A percentile compares a stretch with the other conserved stretches of the same genome.
Evolutionary conservation across 2,888 invertebrate species (phyloP).

Genomic region (Hypsopygia costalis): DNA sequence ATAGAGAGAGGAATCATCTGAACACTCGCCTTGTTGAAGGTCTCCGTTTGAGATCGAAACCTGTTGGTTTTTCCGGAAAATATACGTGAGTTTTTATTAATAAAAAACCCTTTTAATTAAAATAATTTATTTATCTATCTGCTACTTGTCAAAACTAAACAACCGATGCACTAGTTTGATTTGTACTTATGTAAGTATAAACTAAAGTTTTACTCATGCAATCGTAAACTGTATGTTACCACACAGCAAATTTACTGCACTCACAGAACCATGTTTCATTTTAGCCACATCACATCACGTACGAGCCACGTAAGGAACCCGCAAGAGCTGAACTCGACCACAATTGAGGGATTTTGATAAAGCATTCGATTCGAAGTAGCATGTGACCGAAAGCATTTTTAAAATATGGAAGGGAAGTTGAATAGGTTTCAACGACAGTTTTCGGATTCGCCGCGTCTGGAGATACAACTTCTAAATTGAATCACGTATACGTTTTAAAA

Average conservation of each 20-base stretch:
- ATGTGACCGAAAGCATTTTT: constrained; percentile 24
- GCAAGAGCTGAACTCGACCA: constrained; percentile 1
- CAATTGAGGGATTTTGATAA: constrained; percentile 7
- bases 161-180: too few relatives aligned
- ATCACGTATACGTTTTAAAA: constrained; percentile 79
- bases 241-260: not conserved
- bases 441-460: constrained; percentile 47
- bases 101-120: too few relatives aligned
- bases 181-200: too few relatives aligned
- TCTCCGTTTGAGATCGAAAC: too few relatives aligned
- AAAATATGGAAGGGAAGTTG: constrained; percentile 63
- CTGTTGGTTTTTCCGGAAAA: too few relatives aligned
- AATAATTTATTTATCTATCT: too few relatives aligned
- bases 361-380: constrained; percentile 6
- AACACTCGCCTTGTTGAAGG: too few relatives aligned
- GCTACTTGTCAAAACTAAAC: too few relatives aligned
- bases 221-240: too few relatives aligned
- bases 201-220: too few relatives aligned
- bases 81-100: too few relatives aligned
- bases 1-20: too few relatives aligned
- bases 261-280: not conserved
- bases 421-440: constrained; percentile 64
- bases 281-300: not conserved
- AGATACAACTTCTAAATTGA: constrained; percentile 75
- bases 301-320: not conserved